Percentiles rank a stretch among this genome's conserved stretches.
Conservation (phyloP, 1,140 invertebrate species). For the Pristionchus pacificus region DNA sequence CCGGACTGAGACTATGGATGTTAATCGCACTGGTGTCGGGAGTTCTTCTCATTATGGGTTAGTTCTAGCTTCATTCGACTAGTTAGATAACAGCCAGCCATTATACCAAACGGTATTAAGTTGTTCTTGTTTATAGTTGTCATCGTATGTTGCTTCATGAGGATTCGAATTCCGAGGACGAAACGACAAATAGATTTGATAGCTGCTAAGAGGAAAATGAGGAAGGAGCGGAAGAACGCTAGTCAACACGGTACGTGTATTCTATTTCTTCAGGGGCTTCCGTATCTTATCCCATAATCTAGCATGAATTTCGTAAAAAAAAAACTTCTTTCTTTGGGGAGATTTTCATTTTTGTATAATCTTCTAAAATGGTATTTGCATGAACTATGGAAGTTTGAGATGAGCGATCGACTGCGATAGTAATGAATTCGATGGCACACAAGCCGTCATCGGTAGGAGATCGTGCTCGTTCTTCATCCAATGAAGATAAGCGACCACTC, state of each 20-base stretch:
- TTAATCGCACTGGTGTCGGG: constrained; percentile 49
- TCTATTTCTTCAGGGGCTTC: too few relatives aligned
- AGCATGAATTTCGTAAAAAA: too few relatives aligned
- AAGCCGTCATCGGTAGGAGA: constrained; percentile 6
- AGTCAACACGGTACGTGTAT: constrained; percentile 20
- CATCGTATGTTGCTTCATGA: constrained; percentile 55
- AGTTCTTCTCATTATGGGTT: constrained; percentile 53
- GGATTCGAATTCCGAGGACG: constrained; percentile 48
- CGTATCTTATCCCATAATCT: too few relatives aligned
- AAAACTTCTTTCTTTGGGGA: too few relatives aligned
- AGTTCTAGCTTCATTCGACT: constrained; percentile 7
- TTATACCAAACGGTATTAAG: not conserved
- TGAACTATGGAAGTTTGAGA: constrained; percentile 17
- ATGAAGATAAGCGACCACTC: constrained; percentile 12
- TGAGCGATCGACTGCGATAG: constrained; percentile 42
- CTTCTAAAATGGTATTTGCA: too few relatives aligned
- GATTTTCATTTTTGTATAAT: too few relatives aligned
- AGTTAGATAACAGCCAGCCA: not conserved
- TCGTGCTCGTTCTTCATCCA: not conserved
- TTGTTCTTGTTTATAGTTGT: constrained; percentile 38
- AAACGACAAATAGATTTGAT: constrained; percentile 57
- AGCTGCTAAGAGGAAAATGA: constrained; percentile 44
- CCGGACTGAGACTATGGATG: constrained; percentile 55
- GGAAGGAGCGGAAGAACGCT: constrained; percentile 25
- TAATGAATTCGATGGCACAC: constrained; percentile 43